Base-by-base conservation (phyloP, 1,140 invertebrate species). In the Argopecten irradians region DNA sequence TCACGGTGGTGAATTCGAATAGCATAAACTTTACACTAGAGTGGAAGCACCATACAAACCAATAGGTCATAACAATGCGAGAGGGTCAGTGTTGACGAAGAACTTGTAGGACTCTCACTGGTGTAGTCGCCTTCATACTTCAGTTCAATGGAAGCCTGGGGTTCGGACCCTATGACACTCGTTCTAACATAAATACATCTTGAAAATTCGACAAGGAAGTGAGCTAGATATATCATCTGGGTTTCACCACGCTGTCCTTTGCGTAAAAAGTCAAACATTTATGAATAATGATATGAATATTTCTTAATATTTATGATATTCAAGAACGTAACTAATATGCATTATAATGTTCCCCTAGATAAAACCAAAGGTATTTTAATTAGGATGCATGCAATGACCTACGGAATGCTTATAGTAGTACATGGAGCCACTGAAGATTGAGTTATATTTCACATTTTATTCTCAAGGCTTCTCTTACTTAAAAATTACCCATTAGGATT, bases 131-230 rank as follows among this genome's bases (percentile, higher is more conserved):
- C 55, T 71, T 71, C 55, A 71, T 28, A 71, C n/a, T 11, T 2
- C 5, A 8, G 55, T 71, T 71, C 55, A 71, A 71, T 71, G 55
- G 55, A 71, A 71, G 22, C 55, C 55, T 71, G 55, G 55, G 55
- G 55, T 71, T 71, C n/a, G 55, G 55, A 71, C 55, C 55, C 55
- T 71, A 28, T 71, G 55, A 71, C 55, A 71, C 55, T n/a, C n/a
- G 22, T n/a, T n/a, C n/a, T 3, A 71, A 28, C 55, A 16, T 71
- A 28, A 71, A 71, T n/a, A 71, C 22, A 71, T 71, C 55, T 71
- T 71, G 55, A 71, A 28, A 28, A 71, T n/a, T 28, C 55, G n/a
- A 71, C 22, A 71, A 28, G 55, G 55, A 71, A 71, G n/a, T 71
- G 3, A n/a, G n/a, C n/a, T n/a, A n/a, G 55, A 71, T 22, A 71